Percentiles rank a stretch among this genome's conserved stretches.
phyloP scores from a whole-genome alignment of 2,888 invertebrate genomes.

The Heliothis peltigera region DNA sequence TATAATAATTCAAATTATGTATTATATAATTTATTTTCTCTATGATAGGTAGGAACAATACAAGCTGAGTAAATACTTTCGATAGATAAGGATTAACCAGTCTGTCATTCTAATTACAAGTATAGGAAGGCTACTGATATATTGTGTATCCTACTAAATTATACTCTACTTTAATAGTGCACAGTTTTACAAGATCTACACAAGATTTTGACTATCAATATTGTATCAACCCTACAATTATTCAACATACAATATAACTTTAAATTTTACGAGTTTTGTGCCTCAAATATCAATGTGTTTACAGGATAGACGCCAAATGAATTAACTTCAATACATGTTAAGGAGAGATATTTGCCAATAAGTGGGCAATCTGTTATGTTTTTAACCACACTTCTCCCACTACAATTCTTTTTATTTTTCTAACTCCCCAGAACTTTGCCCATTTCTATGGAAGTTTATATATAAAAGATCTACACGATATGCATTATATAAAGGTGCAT shows the following conservation, averaged over 20 bases:
- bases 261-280: no score
- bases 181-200: slow-evolving; percentile 15
- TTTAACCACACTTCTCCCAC: no score
- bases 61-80: slow-evolving; percentile 53
- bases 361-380: no score
- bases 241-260: no score
- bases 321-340: no score
- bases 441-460: not conserved
- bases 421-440: no score
- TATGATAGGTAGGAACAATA: slow-evolving; percentile 52
- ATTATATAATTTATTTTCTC: slow-evolving; percentile 30
- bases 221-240: not conserved
- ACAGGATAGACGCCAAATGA: no score
- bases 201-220: not conserved
- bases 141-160: slow-evolving; percentile 42
- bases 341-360: no score
- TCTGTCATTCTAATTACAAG: slow-evolving; percentile 51
- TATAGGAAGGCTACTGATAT: slow-evolving; percentile 52
- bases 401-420: no score
- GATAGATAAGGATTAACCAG: slow-evolving; percentile 50
- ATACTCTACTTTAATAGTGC: slow-evolving; percentile 41
- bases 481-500: not conserved
- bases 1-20: slow-evolving; percentile 27
- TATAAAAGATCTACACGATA: not conserved
- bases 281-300: no score